Conservation (phyloP, 1,140 invertebrate species). For the Drosophila insularis region DNA sequence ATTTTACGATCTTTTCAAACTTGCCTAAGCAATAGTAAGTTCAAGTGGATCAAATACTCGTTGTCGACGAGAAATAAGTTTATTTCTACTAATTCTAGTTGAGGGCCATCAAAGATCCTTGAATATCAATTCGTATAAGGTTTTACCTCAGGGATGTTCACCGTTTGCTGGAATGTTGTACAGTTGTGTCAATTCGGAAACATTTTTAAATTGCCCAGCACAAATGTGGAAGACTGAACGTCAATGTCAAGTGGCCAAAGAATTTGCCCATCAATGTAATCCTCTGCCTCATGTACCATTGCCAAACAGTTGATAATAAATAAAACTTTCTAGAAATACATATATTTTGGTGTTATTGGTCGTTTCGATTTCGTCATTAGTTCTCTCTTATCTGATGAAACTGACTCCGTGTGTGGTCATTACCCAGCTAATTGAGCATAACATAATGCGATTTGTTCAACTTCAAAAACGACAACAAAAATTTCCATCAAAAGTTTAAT, state of each 20-base stretch:
- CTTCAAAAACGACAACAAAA: neutral
- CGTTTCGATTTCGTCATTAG: neutral
- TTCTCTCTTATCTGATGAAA: neutral
- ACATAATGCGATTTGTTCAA: slow-evolving; percentile 9
- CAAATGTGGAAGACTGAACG: slow-evolving; percentile 71
- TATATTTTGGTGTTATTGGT: neutral
- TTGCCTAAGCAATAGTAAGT: slow-evolving; percentile 66
- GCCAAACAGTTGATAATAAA: slow-evolving; percentile 53
- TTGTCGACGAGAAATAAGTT: neutral
- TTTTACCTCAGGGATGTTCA: slow-evolving; percentile 67
- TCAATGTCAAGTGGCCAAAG: slow-evolving; percentile 65
- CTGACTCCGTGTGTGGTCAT: neutral
- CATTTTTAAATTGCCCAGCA: slow-evolving; percentile 70
- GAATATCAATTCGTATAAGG: slow-evolving; percentile 51
- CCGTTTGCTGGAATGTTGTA: slow-evolving; percentile 77
- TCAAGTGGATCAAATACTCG: too few species aligned
- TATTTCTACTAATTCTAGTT: slow-evolving; percentile 29
- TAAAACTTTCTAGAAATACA: neutral
- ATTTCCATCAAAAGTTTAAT: neutral
- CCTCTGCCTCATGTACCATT: slow-evolving; percentile 74
- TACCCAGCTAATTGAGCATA: slow-evolving; percentile 50
- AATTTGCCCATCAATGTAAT: slow-evolving; percentile 72
- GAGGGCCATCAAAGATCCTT: slow-evolving; percentile 50
- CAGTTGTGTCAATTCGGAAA: slow-evolving; percentile 77
- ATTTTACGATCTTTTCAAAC: slow-evolving; percentile 68